A percentile compares a stretch with the other conserved stretches of the same genome.
phyloP scores from a whole-genome alignment of 2,888 invertebrate species.

The Mythimna loreyi region DNA sequence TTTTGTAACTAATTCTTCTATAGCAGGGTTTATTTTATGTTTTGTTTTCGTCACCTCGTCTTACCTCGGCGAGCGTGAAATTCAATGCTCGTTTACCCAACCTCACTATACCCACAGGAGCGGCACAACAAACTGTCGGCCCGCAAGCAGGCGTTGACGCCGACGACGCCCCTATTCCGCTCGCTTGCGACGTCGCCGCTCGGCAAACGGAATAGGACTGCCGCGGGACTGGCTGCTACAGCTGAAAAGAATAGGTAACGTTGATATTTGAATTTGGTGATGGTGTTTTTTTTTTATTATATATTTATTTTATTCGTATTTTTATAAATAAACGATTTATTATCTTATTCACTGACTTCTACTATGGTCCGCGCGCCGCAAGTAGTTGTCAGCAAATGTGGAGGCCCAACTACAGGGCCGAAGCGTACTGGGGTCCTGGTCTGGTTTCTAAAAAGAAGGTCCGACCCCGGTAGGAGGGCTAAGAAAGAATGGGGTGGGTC shows the following conservation, averaged over 20 bases:
- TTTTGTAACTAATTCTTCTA: too few species aligned
- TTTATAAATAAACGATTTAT: too few species aligned
- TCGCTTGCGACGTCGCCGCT: constrained; percentile 85
- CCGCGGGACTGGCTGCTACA: constrained; percentile 82
- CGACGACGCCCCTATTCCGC: constrained; percentile 79
- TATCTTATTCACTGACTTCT: too few species aligned
- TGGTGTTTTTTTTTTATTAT: constrained; percentile 19
- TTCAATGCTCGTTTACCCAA: constrained; percentile 12
- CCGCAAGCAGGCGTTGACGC: constrained; percentile 88
- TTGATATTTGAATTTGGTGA: constrained; percentile 17
- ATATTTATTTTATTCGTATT: too few species aligned
- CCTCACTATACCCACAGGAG: constrained; percentile 72
- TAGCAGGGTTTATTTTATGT: not conserved
- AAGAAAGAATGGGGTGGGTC: too few species aligned
- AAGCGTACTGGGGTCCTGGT: too few species aligned
- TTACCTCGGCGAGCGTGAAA: constrained; percentile 19
- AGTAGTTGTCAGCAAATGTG: too few species aligned
- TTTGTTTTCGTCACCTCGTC: constrained; percentile 23
- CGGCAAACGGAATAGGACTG: constrained; percentile 86
- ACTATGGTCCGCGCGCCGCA: too few species aligned
- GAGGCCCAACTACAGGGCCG: too few species aligned
- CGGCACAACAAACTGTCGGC: constrained; percentile 89
- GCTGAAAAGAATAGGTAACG: constrained; percentile 80
- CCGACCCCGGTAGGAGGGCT: too few species aligned
- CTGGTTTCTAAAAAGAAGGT: too few species aligned